Evolutionary conservation across 2,113 vertebrate genomes (phyloP), one percentile per base, ranked within the genome.

Genomic region (Oncorhynchus clarkii): DNA sequence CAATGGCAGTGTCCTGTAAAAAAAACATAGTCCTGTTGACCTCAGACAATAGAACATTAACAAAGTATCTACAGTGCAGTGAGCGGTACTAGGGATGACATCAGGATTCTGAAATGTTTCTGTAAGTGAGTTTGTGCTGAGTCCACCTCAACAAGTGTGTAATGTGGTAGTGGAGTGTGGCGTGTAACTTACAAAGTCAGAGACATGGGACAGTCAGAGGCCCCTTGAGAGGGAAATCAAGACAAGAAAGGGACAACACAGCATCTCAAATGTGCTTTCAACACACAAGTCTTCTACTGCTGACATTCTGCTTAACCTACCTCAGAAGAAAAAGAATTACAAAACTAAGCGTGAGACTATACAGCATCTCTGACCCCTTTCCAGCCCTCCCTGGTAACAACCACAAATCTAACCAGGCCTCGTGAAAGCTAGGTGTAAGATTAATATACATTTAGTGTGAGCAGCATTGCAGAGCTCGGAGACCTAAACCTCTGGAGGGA

Each of bases 51-150:
- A 75, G 69, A 77, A 78, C 70, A 84, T 65, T n/a, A 9, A 18
- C 62, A 78, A 78, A 84, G 67, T 70, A 78, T 84, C 27, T 75
- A 29, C 82, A 71, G 64, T 73, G 71, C 80, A 79, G 66, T 12
- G 67, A 83, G 80, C 66, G 67, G 74, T 82, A 82, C 72, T 79
- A 70, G 72, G 81, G 79, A 90, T 88, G 85, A 90, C 88, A 89
- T 88, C 82, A 88, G 73, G 82, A 87, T 77, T 85, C 70, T 82
- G 73, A 82, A 89, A 86, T 82, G 84, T 81, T 83, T 77, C 69
- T 78, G 85, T 83, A 88, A 85, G 81, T 79, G 82, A 80, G 78
- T 87, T 82, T 91, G 70, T 87, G 73, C 85, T 84, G 81, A 88
- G 82, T 87, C 76, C 76, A 85, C 82, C 82, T 88, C 87, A 88